Base-by-base conservation (phyloP, 37 sponge, comb jelly and placozoan genomes). In the Diacarnus erythraeanus region DNA sequence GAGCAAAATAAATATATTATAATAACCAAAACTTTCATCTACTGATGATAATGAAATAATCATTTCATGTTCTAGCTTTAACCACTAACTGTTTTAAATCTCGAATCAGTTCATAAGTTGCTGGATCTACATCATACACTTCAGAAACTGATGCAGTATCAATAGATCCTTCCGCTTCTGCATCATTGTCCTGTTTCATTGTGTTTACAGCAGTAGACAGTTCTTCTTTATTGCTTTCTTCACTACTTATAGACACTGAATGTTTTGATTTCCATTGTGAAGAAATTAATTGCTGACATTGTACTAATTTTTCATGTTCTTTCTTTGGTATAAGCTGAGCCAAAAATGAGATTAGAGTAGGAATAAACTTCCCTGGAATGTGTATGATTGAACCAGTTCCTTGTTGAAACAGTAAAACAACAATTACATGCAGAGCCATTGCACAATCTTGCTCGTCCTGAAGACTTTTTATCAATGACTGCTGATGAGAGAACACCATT, bases 311-410 rank as follows among this genome's bases (percentile, higher is more conserved):
- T 2, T 18, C 41, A 8, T 35, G 42, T 9, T 35, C 71, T 40
- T 39, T 42, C 2, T 39, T 22, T 26, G 41, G 41, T 40, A 89
- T 35, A 64, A 66, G 83, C 5, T 56, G 59, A 29, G 44, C 69
- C 10, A 92, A 73, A 39, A 89, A 86, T 6, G 73, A 27, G 15
- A 89, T 79, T 10, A 89, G 57, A 0, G 61, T 60, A 5, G 99
- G 94, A 1, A 98, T 88, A 69, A 94, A 79, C n/a, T 94, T 76
- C 0, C 99, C 99, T 22, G 99, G 93, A 17, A 81, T 79, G 58
- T 98, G 99, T 8, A 98, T 31, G 1, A 89, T 67, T 34, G 35
- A 76, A 6, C 84, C 83, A 1, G 97, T 94, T 37, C 80, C 78
- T 44, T 90, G 88, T 51, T 89, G 84, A 75, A 96, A 98, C 18